Evolutionary conservation across 2,797 vertebrate species (phyloP).

Genomic region (Myripristis murdjan): DNA sequence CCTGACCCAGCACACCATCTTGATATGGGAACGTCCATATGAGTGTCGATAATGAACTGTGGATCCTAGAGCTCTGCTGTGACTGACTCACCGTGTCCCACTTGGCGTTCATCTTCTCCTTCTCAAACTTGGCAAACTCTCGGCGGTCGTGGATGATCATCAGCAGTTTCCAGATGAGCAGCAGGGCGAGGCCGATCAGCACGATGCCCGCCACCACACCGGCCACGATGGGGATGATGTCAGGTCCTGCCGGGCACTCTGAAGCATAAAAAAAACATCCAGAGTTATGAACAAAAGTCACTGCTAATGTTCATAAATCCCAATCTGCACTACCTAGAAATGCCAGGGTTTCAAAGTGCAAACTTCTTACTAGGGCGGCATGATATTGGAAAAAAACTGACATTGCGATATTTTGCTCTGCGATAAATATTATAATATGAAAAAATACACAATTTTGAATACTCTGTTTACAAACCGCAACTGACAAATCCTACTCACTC

Average conservation of each 20-base stretch:
- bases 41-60: background rate
- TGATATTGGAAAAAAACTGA: too few species aligned
- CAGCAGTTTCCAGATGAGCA: constrained; percentile 98
- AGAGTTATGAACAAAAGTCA: background rate
- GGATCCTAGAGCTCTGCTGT: background rate
- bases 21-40: background rate
- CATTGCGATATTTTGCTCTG: too few species aligned
- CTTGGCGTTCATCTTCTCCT: constrained; percentile 99
- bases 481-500: too few species aligned
- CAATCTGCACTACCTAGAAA: too few species aligned
- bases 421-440: too few species aligned
- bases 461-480: too few species aligned
- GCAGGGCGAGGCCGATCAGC: constrained; percentile 95
- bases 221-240: constrained; percentile 97
- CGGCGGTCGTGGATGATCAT: constrained; percentile 99
- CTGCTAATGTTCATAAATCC: background rate
- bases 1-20: too few species aligned
- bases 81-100: constrained; percentile 94
- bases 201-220: constrained; percentile 98
- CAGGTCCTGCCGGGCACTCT: constrained; percentile 95
- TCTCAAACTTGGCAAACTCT: constrained; percentile 99
- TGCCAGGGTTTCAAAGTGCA: too few species aligned
- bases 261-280: background rate
- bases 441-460: too few species aligned
- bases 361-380: too few species aligned